Percentiles rank a stretch among this genome's conserved stretches.
Evolutionary conservation across 2,797 vertebrate species (phyloP).

Genomic region (Dendrocincla tyrannina): DNA sequence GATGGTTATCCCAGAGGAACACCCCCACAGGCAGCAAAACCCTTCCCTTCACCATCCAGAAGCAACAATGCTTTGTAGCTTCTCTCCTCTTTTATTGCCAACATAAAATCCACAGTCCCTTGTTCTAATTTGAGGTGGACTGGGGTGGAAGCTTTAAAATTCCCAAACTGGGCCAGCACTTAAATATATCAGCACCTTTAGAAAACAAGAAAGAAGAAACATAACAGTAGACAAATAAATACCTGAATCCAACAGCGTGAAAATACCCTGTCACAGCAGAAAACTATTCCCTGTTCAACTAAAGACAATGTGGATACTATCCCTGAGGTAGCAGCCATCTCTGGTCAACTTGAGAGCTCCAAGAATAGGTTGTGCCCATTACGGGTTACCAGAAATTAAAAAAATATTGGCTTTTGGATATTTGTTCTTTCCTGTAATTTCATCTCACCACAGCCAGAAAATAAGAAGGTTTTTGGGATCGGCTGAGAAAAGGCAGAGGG

Average conservation of each 20-base stretch:
- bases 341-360: conserved; percentile 1
- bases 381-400: background rate
- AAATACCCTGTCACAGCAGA: conserved; percentile 56
- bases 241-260: conserved; percentile 29
- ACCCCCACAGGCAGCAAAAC: background rate
- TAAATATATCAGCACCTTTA: background rate
- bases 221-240: conserved; percentile 34
- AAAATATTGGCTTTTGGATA: background rate
- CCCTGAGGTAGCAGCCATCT: conserved; percentile 71
- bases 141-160: background rate
- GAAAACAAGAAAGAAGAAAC: background rate
- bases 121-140: background rate
- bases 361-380: background rate
- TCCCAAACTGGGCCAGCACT: conserved; percentile 29
- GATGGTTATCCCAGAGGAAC: background rate
- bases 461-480: background rate
- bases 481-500: background rate
- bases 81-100: background rate
- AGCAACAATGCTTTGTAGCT: background rate
- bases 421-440: background rate
- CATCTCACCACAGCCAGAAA: background rate
- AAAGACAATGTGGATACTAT: conserved; percentile 72
- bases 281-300: conserved; percentile 51
- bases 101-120: background rate
- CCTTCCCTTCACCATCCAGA: background rate